These are phyloP conservation scores for Drosophila bunnanda DNA, from an alignment of 2,888 invertebrate species.

Conservation along the genomic window DNA sequence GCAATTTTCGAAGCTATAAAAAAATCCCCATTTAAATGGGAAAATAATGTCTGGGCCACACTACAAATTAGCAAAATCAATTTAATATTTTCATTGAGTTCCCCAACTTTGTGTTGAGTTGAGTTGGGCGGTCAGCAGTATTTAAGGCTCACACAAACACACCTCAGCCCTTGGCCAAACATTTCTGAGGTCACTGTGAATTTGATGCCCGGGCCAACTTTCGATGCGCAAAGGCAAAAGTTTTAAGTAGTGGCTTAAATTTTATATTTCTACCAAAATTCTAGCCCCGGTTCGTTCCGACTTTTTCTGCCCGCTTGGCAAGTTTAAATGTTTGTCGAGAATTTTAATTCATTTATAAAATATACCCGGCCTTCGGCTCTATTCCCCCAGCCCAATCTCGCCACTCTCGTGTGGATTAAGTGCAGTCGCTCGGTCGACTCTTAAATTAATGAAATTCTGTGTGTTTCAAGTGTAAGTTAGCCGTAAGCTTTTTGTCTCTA, in stretches of 20 bases:
- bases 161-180: conserved; percentile 28
- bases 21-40: conserved; percentile 32
- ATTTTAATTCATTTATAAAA: conserved; percentile 55
- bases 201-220: conserved; percentile 49
- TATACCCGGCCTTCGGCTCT: conserved; percentile 17
- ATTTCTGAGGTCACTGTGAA: conserved; percentile 63
- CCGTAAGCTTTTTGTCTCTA: conserved; percentile 38
- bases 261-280: conserved; percentile 40
- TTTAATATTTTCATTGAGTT: conserved; percentile 36
- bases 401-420: conserved; percentile 25
- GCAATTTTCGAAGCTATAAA: not conserved
- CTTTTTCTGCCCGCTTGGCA: conserved; percentile 28
- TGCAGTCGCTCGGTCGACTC: conserved; percentile 31
- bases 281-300: not conserved
- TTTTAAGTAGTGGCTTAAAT: conserved; percentile 56
- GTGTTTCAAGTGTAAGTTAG: conserved; percentile 34
- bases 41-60: conserved; percentile 18
- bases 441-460: conserved; percentile 48
- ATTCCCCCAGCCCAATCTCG: not conserved
- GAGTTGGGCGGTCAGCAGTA: conserved; percentile 18
- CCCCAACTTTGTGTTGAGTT: conserved; percentile 15
- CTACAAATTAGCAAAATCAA: conserved; percentile 51
- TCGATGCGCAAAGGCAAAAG: conserved; percentile 51
- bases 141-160: conserved; percentile 38
- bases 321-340: conserved; percentile 42